Base-by-base conservation (phyloP, 2,797 vertebrate genomes). In the Mormyrus proboscirostris region DNA sequence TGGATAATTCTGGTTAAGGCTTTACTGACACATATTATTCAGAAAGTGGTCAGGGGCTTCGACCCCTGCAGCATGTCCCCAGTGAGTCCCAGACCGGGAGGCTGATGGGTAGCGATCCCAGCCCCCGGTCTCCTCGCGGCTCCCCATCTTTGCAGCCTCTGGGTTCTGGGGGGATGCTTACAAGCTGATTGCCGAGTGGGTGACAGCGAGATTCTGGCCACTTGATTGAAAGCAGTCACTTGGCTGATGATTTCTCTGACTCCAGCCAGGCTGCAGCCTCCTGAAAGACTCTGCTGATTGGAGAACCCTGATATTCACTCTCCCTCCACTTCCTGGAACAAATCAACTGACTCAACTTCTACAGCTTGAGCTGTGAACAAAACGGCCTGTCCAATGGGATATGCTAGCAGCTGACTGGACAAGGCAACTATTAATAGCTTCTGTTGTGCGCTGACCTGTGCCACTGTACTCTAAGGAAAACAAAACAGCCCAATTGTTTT, bases 381-480 rank as follows among this genome's bases (percentile, higher is more conserved):
- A 87, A 14, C 33, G 16, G 10, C 29, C 50, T 87, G 53, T 41
- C 53, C 16, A 59, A 87, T 41, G n/a, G 85, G 51, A 53, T 44
- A 41, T 57, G n/a, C 29, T 41, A 19, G 25, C 84, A 86, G 84
- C 84, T 51, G 86, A 87, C 88, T 88, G 16, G 82, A 85, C 82
- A 85, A 51, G 82, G 49, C 14, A 51, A 51, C 49, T 85, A 85
- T 85, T 51, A 85, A 85, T 50, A 49, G 82, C 22, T 50, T 85
- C 49, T 25, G n/a, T 51, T 50, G 49, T 51, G n/a, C 9, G 4
- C 49, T 85, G 44, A 85, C 49, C 44, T 50, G 82, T 25, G 44
- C 82, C 44, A 29, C 44, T 50, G 10, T 29, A 50, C 47, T 85
- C 44, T 22, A 50, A 51, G 82, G 49, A 51, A 85, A 50, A 25